Evolutionary conservation across 2,797 vertebrate genomes (phyloP), one percentile per base, ranked within the genome.

Genomic region (Acanthis flammea): DNA sequence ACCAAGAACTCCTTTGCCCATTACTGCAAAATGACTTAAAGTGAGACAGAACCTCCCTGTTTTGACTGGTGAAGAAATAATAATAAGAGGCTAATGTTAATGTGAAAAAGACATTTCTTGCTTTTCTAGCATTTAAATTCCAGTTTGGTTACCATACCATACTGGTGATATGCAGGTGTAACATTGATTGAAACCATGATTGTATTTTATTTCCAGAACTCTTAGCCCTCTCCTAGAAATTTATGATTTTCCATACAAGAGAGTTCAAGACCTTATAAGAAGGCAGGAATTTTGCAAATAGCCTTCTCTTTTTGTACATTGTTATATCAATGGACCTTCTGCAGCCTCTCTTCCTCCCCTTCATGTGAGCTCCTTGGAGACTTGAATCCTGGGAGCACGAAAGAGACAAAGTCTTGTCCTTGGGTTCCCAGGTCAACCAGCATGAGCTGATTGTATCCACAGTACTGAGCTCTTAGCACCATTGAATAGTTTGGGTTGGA

Each of bases 301-400:
- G 30, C n/a, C 7, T 67, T 67, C 13, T 6, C 4, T 58, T 62
- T 86, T 71, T 39, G 42, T 39, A 21, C 51, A 12, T 10, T 39
- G 10, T 21, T 68, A 8, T 14, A 73, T 13, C 65, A 54, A 28
- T 23, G n/a, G 21, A n/a, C 17, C 16, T 81, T 62, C 37, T 53
- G 31, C 17, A 78, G 48, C 27, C 16, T 45, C 30, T 12, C 55
- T 47, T 80, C 48, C 30, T 63, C 19, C 31, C 48, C 35, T 39
- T 81, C 10, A 23, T 1, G 5, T 0, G 2, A 4, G 1, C 27
- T 71, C 33, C 37, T 33, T 67, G 75, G 48, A 79, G n/a, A 23
- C 1, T 1, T 7, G 45, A 48, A 67, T 83, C 18, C n/a, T 45
- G 37, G 57, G 5, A 90, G 24, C 35, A 41, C 0, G 1, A 37